Evolutionary conservation across 2,113 vertebrate genomes (phyloP), one percentile per base, ranked within the genome.

Genomic region (Anarrhichthys ocellatus): DNA sequence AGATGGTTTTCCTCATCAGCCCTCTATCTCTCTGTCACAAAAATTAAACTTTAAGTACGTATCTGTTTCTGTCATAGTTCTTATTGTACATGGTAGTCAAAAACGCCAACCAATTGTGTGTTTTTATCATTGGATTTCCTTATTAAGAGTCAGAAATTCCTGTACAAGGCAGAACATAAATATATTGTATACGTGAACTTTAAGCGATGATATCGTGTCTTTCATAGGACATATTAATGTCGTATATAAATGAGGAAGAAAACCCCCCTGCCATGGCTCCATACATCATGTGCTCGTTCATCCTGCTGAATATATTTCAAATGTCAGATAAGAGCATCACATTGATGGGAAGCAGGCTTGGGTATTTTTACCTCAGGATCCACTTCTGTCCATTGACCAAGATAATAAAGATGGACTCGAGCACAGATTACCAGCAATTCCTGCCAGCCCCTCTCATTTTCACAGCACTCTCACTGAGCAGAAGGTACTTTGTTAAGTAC

Each of bases 291-390:
- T 52, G 34, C 73, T 69, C 9, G 36, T 84, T 89, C 83, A 76
- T 91, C 76, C 80, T 69, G 72, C 67, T 68, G 73, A 91, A 81
- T 89, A 90, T 87, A 89, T 92, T 92, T 90, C 68, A 87, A 90
- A 85, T 66, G 89, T 83, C 90, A 94, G 95, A 95, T 95, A 95
- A 94, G 92, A 80, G 84, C 84, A 88, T 88, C 86, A 36, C 81
- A n/a, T 34, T 95, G 94, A 95, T 92, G 92, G 87, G 92, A 94
- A 93, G 84, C 94, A 95, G 94, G 76, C 88, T 88, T 20, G 75
- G 89, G 89, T 95, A 95, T 95, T 95, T 95, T 93, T 94, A 95
- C 93, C 84, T 76, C 90, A 68, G 92, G 86, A 94, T 95, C 93
- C 93, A 94, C 94, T 95, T 95, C 94, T 94, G 93, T 93, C 92